Conservation (phyloP, 2,113 vertebrate species). For the Gymnocephalus cernua region DNA sequence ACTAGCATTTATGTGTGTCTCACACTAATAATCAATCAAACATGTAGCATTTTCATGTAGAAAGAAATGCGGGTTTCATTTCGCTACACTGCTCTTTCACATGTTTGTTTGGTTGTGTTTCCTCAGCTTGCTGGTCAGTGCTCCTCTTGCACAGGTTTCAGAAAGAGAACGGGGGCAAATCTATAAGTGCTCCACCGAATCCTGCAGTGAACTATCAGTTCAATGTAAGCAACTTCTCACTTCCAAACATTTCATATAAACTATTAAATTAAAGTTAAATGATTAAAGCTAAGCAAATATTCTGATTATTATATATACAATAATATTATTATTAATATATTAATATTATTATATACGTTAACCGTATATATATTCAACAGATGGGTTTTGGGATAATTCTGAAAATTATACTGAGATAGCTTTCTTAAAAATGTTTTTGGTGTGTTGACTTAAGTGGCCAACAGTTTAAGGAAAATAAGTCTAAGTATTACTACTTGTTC, state of each 20-base stretch:
- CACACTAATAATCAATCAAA: not conserved
- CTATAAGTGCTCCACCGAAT: slow-evolving; percentile 42
- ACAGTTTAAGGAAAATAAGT: not conserved
- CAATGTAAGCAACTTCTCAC: slow-evolving; percentile 24
- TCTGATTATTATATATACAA: not conserved
- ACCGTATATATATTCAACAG: no score
- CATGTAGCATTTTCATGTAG: not conserved
- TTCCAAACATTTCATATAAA: not conserved
- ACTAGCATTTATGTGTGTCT: not conserved
- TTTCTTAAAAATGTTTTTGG: not conserved
- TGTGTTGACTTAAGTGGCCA: not conserved
- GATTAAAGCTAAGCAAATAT: not conserved
- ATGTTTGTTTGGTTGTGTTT: slow-evolving; percentile 18
- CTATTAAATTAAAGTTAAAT: not conserved
- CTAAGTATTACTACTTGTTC: not conserved
- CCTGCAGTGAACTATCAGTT: not conserved
- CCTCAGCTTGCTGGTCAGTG: slow-evolving; percentile 79
- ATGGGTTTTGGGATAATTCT: not conserved
- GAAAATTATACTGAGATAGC: not conserved
- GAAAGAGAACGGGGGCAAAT: slow-evolving; percentile 51
- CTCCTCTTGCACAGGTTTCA: slow-evolving; percentile 71
- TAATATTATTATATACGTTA: no score
- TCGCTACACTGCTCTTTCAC: not conserved
- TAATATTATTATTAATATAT: no score
- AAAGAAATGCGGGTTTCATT: not conserved